These are phyloP conservation scores for Arvicanthis niloticus DNA, from an alignment of 2,113 vertebrate species.

Conservation along the genomic window DNA sequence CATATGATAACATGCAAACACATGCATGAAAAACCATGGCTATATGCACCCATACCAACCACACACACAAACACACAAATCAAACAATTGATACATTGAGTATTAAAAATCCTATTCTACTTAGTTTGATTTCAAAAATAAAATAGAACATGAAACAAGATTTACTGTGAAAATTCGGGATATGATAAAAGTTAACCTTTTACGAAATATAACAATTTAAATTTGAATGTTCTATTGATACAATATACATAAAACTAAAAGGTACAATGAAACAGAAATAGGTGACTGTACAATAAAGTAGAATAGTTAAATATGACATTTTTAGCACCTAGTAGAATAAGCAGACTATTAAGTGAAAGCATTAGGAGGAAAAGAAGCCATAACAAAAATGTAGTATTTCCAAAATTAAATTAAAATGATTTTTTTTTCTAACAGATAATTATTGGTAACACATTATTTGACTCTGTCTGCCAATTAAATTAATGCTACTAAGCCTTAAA, in stretches of 20 bases:
- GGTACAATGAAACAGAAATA: background rate
- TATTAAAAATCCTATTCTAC: too few relatives aligned
- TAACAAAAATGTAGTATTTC: constrained; percentile 1
- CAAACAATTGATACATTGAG: too few relatives aligned
- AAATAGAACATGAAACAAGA: too few relatives aligned
- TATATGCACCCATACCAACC: too few relatives aligned
- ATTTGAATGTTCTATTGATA: background rate
- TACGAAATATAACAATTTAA: background rate
- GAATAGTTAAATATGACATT: background rate
- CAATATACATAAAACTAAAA: background rate
- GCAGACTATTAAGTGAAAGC: background rate
- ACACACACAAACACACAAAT: too few relatives aligned
- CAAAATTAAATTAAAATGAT: constrained; percentile 12
- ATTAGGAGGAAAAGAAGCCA: background rate
- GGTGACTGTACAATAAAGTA: background rate
- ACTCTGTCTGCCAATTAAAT: background rate
- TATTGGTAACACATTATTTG: constrained; percentile 11
- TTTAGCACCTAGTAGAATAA: background rate
- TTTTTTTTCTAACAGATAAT: constrained; percentile 37
- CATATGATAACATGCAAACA: too few relatives aligned
- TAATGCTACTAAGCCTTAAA: background rate
- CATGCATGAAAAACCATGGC: too few relatives aligned
- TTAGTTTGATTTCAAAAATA: too few relatives aligned
- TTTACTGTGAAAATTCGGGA: background rate
- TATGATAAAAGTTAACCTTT: background rate